These are phyloP conservation scores for Nasonia oneida DNA, from an alignment of 2,888 invertebrate species.

Conservation along the genomic window DNA sequence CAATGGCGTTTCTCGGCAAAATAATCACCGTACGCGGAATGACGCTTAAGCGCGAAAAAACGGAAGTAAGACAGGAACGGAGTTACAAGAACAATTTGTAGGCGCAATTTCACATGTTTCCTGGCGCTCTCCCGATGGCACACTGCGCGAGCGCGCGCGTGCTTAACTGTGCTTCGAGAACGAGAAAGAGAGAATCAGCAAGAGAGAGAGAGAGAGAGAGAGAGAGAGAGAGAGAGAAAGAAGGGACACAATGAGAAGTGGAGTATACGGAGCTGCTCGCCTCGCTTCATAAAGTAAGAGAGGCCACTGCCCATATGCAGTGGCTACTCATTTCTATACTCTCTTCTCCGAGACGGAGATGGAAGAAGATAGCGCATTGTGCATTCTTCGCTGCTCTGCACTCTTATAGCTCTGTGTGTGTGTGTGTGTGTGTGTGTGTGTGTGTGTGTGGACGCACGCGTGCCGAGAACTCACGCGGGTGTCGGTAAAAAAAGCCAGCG, in stretches of 20 bases:
- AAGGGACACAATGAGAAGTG: constrained; percentile 13
- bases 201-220: background rate
- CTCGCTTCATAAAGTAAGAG: constrained; percentile 72
- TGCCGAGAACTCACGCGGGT: constrained; percentile 30
- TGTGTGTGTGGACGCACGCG: constrained; percentile 31
- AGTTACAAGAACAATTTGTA: constrained; percentile 61
- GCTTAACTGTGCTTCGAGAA: constrained; percentile 58
- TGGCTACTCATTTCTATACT: constrained; percentile 66
- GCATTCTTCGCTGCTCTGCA: constrained; percentile 58
- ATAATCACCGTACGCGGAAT: constrained; percentile 60
- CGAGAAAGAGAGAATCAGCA: constrained; percentile 17
- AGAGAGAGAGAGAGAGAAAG: background rate
- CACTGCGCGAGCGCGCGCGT: constrained; percentile 21
- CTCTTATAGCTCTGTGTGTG: constrained; percentile 19
- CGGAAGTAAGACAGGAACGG: constrained; percentile 59
- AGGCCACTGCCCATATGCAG: constrained; percentile 69
- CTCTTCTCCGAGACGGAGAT: constrained; percentile 38
- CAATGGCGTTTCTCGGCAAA: constrained; percentile 60
- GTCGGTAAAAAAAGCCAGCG: background rate
- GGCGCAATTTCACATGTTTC: constrained; percentile 63
- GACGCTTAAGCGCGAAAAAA: constrained; percentile 58
- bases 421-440: constrained; percentile 17
- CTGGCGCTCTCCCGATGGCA: constrained; percentile 57
- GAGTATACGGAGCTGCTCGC: constrained; percentile 66
- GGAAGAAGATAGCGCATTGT: constrained; percentile 51